Conservation (phyloP, 1,140 invertebrate species). For the Brachionus sp. region DNA sequence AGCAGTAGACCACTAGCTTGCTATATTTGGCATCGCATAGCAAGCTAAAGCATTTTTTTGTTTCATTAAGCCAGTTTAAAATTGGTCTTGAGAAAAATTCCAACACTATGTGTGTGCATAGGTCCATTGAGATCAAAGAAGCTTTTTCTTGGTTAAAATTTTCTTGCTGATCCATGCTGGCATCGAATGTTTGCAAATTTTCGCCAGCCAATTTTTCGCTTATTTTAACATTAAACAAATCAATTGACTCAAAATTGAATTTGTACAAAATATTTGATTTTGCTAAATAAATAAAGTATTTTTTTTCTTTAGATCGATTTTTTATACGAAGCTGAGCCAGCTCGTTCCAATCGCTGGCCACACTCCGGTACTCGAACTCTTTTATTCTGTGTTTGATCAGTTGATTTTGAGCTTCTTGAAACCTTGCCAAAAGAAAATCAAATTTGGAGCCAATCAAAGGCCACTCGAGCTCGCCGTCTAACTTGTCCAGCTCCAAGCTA, state of each 20-base stretch:
- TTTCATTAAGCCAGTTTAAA: neutral
- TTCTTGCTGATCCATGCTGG: neutral
- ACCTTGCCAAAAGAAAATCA: neutral
- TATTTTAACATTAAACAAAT: neutral
- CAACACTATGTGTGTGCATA: neutral
- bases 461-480: neutral
- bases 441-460: neutral
- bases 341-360: neutral
- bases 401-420: neutral
- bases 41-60: neutral
- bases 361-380: neutral
- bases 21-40: neutral
- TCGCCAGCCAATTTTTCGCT: neutral
- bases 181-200: neutral
- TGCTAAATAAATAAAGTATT: neutral
- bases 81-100: neutral
- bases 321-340: neutral
- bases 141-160: neutral
- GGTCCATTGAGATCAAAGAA: neutral
- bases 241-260: constrained; percentile 33
- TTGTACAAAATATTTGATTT: neutral
- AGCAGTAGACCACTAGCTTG: neutral
- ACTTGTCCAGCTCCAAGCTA: neutral
- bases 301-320: constrained; percentile 17
- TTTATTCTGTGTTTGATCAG: neutral